Base-by-base conservation (phyloP, 2,888 invertebrate genomes). In the Onchidella celtica region DNA sequence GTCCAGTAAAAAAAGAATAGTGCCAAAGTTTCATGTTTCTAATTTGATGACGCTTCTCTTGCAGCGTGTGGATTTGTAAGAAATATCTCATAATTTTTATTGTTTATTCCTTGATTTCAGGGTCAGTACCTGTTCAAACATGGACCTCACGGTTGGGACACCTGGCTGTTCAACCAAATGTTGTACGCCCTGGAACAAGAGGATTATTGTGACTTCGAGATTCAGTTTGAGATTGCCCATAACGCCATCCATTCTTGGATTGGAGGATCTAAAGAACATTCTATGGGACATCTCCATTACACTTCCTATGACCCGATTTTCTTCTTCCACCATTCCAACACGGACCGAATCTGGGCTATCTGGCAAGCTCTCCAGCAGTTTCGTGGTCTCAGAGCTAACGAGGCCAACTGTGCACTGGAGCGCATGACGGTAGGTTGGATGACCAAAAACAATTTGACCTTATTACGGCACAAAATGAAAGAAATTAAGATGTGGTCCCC, bases 171-270 rank as follows among this genome's bases (percentile, higher is more conserved):
- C 36, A 61, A 85, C 14, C 84, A 84, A 63, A 81, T 70, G 27
- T 73, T 86, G 27, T 47, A 78, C n/a, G 86, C 86, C n/a, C 61
- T 84, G n/a, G 85, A 86, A 59, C 85, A 86, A 72, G 86, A 86
- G 27, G 73, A 86, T 59, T 86, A 81, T 74, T 86, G 86, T 65
- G 84, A 86, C 81, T 86, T 86, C 69, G 84, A 84, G 70, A 75
- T 85, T 1, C 86, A 86, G 79, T 82, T 85, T 65, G 86, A 86
- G 82, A 81, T 86, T 11, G 68, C 81, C 59, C 85, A 85, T 79
- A 85, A 86, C 59, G 83, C 76, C 21, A 79, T 86, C 34, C 85
- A 85, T 61, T 61, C 75, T 0, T 83, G 84, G 80, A 32, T 84
- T 63, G 86, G 86, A 4, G 86, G 86, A 11, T 77, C 57, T 34